Evolutionary conservation across 2,888 invertebrate genomes (phyloP).

Genomic region (Leptinotarsa juncta): DNA sequence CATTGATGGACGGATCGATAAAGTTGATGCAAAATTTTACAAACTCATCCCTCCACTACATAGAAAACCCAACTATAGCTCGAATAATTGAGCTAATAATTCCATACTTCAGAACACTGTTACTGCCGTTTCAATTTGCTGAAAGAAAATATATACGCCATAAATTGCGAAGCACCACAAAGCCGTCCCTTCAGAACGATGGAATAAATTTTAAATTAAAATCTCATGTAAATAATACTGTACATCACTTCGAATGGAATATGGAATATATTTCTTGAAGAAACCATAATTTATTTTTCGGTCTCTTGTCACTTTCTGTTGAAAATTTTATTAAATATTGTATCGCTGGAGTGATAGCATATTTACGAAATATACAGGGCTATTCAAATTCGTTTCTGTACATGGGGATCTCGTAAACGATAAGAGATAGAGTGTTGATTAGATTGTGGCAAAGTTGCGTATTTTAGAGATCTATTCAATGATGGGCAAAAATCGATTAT

Average conservation of each 20-base stretch:
- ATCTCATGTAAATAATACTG: conserved; percentile 43
- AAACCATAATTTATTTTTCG: conserved; percentile 40
- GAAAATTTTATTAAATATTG: conserved; percentile 36
- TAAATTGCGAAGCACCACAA: conserved; percentile 39
- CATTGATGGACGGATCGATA: background rate
- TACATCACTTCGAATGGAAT: conserved; percentile 40
- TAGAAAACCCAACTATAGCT: background rate
- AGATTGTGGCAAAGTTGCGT: no score
- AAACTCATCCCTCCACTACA: background rate
- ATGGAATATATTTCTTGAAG: conserved; percentile 36
- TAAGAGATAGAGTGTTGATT: no score
- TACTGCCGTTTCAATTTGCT: conserved; percentile 32
- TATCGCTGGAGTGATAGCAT: conserved; percentile 6
- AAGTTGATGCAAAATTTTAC: background rate
- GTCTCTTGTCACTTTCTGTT: conserved; percentile 32
- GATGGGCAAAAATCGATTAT: no score
- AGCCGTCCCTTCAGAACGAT: conserved; percentile 30
- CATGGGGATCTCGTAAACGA: no score
- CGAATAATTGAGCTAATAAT: conserved; percentile 31
- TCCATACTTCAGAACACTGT: conserved; percentile 28
- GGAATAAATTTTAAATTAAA: conserved; percentile 42
- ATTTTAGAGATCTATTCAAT: no score
- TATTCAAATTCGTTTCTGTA: no score
- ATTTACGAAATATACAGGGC: background rate
- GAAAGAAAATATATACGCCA: conserved; percentile 34